Conservation (phyloP, 35 echinoderm and acorn worm species). For the Lytechinus variegatus region DNA sequence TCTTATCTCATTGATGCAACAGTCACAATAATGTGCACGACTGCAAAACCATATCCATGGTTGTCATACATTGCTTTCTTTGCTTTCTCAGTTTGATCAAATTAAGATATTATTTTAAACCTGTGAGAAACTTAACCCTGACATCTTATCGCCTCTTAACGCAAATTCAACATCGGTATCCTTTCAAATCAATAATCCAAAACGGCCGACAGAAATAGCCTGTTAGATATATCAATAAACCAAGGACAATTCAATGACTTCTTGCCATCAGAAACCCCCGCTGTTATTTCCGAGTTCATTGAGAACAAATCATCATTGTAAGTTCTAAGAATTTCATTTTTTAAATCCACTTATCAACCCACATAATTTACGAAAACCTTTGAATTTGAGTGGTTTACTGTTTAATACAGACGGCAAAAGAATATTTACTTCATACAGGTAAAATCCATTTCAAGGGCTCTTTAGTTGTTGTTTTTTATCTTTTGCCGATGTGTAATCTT, state of each 20-base stretch:
- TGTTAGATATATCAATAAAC: not conserved
- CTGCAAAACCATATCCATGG: no score
- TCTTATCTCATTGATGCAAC: no score
- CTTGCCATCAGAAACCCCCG: not conserved
- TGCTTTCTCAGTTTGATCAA: not conserved
- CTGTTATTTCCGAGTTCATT: not conserved
- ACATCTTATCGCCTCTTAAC: not conserved
- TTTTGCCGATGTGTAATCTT: no score
- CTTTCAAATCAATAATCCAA: constrained; percentile 14
- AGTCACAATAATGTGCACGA: no score
- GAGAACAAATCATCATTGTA: not conserved
- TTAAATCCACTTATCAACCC: not conserved
- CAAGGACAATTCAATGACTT: not conserved
- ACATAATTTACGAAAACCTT: not conserved
- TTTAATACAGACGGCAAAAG: not conserved
- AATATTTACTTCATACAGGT: not conserved
- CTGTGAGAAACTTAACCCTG: not conserved
- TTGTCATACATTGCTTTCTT: not conserved
- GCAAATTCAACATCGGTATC: not conserved
- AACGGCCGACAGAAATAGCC: not conserved
- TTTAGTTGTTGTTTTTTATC: no score
- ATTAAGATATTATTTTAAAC: not conserved
- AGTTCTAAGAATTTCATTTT: not conserved
- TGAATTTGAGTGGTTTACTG: not conserved
- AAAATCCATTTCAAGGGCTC: not conserved